phyloP scores from a whole-genome alignment of 2,797 vertebrate species.

The Meriones psammophilus region DNA sequence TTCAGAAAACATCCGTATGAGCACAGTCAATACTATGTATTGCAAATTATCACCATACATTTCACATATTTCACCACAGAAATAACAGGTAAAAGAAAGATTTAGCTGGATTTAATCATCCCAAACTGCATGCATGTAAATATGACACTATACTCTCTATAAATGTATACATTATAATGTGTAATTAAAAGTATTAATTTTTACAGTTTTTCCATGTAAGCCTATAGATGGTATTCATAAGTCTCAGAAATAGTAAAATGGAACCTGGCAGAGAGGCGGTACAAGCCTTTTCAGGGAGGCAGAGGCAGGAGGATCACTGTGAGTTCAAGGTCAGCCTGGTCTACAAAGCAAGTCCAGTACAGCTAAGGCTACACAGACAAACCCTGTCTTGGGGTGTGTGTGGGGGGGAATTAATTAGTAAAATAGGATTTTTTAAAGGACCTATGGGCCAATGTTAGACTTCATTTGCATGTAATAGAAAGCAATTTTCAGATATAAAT shows the following conservation, averaged over 20 bases:
- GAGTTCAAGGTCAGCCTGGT: too few species aligned
- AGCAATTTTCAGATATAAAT: slow-evolving; percentile 36
- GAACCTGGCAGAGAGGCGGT: too few species aligned
- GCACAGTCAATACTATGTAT: neutral
- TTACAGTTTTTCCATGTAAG: neutral
- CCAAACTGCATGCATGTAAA: neutral
- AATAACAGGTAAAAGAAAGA: neutral
- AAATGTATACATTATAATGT: neutral
- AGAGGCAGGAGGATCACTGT: too few species aligned
- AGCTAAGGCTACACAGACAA: too few species aligned
- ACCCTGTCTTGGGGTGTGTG: too few species aligned
- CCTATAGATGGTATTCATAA: neutral
- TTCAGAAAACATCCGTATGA: neutral
- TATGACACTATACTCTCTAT: neutral
- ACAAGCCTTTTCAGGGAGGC: too few species aligned
- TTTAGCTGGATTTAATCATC: slow-evolving; percentile 15
- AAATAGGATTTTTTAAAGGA: neutral
- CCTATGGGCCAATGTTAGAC: neutral
- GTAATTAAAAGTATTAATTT: neutral
- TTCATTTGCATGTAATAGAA: neutral
- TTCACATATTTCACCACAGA: slow-evolving; percentile 2
- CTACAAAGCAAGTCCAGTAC: too few species aligned
- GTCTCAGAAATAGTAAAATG: slow-evolving; percentile 48
- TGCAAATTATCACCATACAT: slow-evolving; percentile 3
- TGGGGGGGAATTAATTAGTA: slow-evolving; percentile 9